Evolutionary conservation across 2,113 vertebrate genomes (phyloP).

Genomic region (Sebastes schlegelii): DNA sequence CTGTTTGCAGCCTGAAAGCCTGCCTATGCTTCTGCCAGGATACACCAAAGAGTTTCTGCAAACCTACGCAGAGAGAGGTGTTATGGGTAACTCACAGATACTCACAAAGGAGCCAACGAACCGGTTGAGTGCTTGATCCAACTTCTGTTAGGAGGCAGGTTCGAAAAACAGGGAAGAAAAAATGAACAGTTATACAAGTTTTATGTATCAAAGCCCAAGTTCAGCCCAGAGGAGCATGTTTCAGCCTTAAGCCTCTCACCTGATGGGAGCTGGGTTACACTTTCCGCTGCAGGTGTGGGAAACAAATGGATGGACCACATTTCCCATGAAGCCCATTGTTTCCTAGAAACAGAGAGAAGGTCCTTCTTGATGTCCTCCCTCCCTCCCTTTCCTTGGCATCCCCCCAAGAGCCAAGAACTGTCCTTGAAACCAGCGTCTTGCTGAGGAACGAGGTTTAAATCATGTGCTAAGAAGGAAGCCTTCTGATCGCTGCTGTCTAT

Average conservation of each 20-base stretch:
- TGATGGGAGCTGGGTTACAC: neutral
- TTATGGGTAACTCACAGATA: neutral
- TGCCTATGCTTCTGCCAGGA: neutral
- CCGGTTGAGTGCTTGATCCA: neutral
- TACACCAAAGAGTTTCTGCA: neutral
- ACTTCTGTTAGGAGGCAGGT: neutral
- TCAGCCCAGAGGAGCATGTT: neutral
- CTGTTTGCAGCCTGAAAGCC: neutral
- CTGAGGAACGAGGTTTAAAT: neutral
- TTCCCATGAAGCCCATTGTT: neutral
- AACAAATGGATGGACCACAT: neutral
- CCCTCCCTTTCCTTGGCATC: constrained; percentile 1
- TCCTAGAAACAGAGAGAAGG: neutral
- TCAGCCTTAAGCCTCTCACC: neutral
- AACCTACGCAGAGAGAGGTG: neutral
- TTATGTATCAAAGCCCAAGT: neutral
- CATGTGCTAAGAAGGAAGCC: neutral
- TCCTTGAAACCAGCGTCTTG: neutral
- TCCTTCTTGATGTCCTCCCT: neutral
- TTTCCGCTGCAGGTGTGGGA: neutral
- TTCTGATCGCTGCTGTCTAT: neutral
- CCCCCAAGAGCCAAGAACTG: constrained; percentile 5
- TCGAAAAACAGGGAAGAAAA: neutral
- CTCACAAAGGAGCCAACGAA: neutral
- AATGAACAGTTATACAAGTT: neutral